Evolutionary conservation across 2,888 invertebrate species (phyloP).

Genomic region (Bombyx huttoni): DNA sequence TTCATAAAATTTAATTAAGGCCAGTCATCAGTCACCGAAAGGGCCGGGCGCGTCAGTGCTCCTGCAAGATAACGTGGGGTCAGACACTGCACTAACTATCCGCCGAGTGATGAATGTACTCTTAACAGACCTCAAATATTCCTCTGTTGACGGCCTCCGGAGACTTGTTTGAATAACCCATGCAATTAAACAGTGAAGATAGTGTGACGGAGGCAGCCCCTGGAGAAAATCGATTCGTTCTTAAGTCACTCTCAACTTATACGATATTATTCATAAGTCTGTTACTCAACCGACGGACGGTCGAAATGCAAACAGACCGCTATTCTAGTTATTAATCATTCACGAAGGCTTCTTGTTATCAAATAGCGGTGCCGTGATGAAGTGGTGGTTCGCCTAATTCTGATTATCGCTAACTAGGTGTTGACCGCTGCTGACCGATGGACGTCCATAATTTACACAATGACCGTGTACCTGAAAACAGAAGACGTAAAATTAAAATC

Average conservation of each 20-base stretch:
- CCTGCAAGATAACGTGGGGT: slow-evolving; percentile 63
- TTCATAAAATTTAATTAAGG: slow-evolving; percentile 68
- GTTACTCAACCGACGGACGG: slow-evolving; percentile 42
- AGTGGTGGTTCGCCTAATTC: slow-evolving; percentile 55
- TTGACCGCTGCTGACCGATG: slow-evolving; percentile 32
- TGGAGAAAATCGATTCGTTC: slow-evolving; percentile 46
- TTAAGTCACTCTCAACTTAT: slow-evolving; percentile 36
- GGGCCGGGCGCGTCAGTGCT: slow-evolving; percentile 55
- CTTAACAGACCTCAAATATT: slow-evolving; percentile 64
- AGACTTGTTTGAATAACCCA: slow-evolving; percentile 54
- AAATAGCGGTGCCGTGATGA: slow-evolving; percentile 53
- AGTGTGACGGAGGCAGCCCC: slow-evolving; percentile 19
- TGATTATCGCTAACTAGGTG: slow-evolving; percentile 50
- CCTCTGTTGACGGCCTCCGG: slow-evolving; percentile 43
- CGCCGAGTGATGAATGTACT: slow-evolving; percentile 59
- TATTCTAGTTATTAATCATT: slow-evolving; percentile 61
- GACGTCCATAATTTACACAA: slow-evolving; percentile 33
- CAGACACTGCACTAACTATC: slow-evolving; percentile 56
- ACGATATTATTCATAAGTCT: slow-evolving; percentile 64
- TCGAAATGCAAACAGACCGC: slow-evolving; percentile 54
- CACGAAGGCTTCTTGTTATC: slow-evolving; percentile 47
- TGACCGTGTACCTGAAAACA: not conserved
- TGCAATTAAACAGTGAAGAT: slow-evolving; percentile 41
- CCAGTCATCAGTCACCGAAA: slow-evolving; percentile 63
- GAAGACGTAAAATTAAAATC: not conserved